Evolutionary conservation across 92 coral and sea anemone species (phyloP), one percentile per base, ranked within the genome.

Genomic region (Porites cylindrica): DNA sequence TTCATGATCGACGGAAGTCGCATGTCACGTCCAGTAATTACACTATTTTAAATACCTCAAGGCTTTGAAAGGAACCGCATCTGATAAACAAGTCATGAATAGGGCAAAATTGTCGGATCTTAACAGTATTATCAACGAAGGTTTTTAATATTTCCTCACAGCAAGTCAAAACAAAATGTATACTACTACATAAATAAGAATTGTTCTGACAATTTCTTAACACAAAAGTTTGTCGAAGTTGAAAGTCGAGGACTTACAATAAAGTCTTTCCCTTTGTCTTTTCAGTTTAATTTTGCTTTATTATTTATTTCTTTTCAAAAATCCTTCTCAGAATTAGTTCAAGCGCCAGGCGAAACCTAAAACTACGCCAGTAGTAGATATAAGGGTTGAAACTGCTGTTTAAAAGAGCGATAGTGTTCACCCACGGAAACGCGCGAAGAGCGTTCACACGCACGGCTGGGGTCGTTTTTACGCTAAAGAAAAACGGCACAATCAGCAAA

Each of bases 301-400:
- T 7, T 67, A 38, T 32, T 75, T 51, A 76, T 73, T 51, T 82
- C 78, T 86, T 90, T 82, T 81, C 90, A 53, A 72, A 81, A 63
- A 92, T 21, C 43, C 86, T 72, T 76, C 80, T 80, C 7, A 75
- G 51, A 20, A 83, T 69, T 26, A 71, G 71, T 56, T 89, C 90
- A 17, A 92, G 59, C 14, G 90, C 97, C 66, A 89, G 51, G 1
- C 98, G 86, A 56, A 94, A 94, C 17, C 94, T 59, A 77, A 87
- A 93, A 50, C 94, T 92, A 78, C 96, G 81, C 98, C 98, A 94
- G 66, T 94, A 94, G 79, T 94, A 94, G 16, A 94, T 76, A 72
- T 94, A 94, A 8, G 98, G 98, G 68, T 94, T 94, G 9, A 90
- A 50, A 4, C 91, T 79, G 16, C 95, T 92, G 86, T 93, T 88